Percentiles rank a stretch among this genome's conserved stretches.
phyloP scores from a whole-genome alignment of 1,140 invertebrate species.

The Dinothrombium tinctorium region DNA sequence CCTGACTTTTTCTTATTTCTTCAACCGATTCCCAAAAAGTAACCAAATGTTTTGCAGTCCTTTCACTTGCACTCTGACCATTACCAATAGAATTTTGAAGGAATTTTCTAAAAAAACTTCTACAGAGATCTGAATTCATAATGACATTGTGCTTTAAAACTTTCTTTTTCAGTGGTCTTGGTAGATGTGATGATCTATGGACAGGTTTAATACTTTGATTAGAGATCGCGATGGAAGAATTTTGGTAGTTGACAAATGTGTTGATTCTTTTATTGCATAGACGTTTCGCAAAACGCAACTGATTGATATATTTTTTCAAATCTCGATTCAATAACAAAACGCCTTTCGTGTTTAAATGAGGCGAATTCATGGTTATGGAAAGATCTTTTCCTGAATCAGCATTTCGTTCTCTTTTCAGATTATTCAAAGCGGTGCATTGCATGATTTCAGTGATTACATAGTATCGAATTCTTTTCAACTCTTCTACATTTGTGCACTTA shows the following conservation, averaged over 20 bases:
- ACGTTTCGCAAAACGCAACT: slow-evolving; percentile 42
- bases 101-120: slow-evolving; percentile 46
- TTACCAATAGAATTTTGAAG: slow-evolving; percentile 52
- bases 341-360: slow-evolving; percentile 23
- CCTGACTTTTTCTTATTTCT: slow-evolving; percentile 34
- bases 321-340: slow-evolving; percentile 27
- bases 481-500: slow-evolving; percentile 48
- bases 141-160: slow-evolving; percentile 25
- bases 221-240: slow-evolving; percentile 27
- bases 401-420: slow-evolving; percentile 56
- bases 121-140: slow-evolving; percentile 22
- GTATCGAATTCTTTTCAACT: slow-evolving; percentile 56
- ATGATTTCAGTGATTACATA: slow-evolving; percentile 74
- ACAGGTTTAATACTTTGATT: background rate
- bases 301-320: slow-evolving; percentile 34
- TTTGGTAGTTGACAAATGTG: slow-evolving; percentile 35
- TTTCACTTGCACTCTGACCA: slow-evolving; percentile 21
- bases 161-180: slow-evolving; percentile 14
- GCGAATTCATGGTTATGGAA: background rate
- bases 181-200: background rate
- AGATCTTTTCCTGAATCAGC: slow-evolving; percentile 28
- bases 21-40: slow-evolving; percentile 68
- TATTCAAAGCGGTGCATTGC: slow-evolving; percentile 72
- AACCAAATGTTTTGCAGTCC: slow-evolving; percentile 9
- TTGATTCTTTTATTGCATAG: slow-evolving; percentile 55